Conservation (phyloP, 1,140 invertebrate species). For the Eupristina koningsbergeri region DNA sequence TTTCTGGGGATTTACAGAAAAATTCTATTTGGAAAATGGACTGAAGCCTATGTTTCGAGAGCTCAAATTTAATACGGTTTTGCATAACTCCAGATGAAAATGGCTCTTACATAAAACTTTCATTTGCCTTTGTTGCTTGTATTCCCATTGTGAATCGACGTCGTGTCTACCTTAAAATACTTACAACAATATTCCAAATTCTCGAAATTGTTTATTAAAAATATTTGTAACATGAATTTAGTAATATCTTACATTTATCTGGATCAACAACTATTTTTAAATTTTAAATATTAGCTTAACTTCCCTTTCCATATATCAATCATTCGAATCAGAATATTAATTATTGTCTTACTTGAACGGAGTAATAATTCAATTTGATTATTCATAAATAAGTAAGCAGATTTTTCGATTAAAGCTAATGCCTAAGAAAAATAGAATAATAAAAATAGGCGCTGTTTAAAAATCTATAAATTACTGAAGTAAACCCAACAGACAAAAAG, state of each 20-base stretch:
- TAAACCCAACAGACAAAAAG: background rate
- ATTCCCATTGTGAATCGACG: background rate
- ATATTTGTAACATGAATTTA: no score
- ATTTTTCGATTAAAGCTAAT: background rate
- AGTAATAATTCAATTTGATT: no score
- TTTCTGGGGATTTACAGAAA: conserved; percentile 35
- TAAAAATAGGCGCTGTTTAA: background rate
- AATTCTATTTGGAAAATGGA: background rate
- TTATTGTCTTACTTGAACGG: background rate
- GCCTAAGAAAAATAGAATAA: no score
- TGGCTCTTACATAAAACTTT: background rate
- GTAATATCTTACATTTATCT: no score
- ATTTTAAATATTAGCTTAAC: background rate
- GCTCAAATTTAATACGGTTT: conserved; percentile 16
- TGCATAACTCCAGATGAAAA: conserved; percentile 21
- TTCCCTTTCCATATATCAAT: no score
- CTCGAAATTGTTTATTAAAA: conserved; percentile 10
- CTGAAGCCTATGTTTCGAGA: no score
- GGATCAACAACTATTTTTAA: no score
- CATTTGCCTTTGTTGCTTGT: background rate
- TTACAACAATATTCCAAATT: background rate
- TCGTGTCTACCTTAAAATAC: background rate
- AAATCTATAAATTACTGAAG: background rate
- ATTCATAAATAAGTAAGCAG: background rate
- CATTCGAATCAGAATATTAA: no score